phyloP scores from a whole-genome alignment of 1,140 invertebrate genomes.

The Contarinia nasturtii region DNA sequence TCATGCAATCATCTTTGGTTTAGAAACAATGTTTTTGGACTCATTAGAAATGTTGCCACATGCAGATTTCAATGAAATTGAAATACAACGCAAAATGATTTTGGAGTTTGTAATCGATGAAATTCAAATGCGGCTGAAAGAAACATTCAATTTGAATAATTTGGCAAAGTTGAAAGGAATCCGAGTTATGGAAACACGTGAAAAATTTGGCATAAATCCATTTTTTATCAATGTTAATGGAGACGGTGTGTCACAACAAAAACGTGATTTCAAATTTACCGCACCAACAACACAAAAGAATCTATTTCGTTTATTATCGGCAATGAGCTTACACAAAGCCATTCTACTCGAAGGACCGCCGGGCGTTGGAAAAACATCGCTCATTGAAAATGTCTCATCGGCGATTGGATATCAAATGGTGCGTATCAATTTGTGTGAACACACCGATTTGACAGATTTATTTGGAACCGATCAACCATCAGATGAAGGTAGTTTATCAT shows the following conservation, averaged over 20 bases:
- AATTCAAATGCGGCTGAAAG: background rate
- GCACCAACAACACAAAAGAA: conserved; percentile 74
- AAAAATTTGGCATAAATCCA: conserved; percentile 45
- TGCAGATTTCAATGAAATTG: conserved; percentile 13
- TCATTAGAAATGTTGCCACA: conserved; percentile 44
- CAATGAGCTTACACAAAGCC: conserved; percentile 76
- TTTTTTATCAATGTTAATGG: conserved; percentile 39
- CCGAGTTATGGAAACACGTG: conserved; percentile 6
- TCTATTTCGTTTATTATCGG: conserved; percentile 64
- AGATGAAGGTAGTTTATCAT: conserved; percentile 39
- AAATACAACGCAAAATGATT: conserved; percentile 9
- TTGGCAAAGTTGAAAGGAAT: background rate
- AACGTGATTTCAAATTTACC: conserved; percentile 44
- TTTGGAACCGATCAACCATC: conserved; percentile 96
- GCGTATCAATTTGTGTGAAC: conserved; percentile 94
- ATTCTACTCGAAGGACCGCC: conserved; percentile 93
- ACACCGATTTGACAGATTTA: conserved; percentile 94
- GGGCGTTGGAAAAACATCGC: conserved; percentile 90
- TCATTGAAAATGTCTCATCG: conserved; percentile 80
- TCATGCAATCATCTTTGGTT: conserved; percentile 70
- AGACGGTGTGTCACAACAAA: conserved; percentile 8
- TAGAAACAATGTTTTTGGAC: conserved; percentile 79
- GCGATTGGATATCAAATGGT: conserved; percentile 64
- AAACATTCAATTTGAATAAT: background rate
- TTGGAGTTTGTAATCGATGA: conserved; percentile 9